phyloP scores from a whole-genome alignment of 2,113 vertebrate genomes.

The Malurus elegans region DNA sequence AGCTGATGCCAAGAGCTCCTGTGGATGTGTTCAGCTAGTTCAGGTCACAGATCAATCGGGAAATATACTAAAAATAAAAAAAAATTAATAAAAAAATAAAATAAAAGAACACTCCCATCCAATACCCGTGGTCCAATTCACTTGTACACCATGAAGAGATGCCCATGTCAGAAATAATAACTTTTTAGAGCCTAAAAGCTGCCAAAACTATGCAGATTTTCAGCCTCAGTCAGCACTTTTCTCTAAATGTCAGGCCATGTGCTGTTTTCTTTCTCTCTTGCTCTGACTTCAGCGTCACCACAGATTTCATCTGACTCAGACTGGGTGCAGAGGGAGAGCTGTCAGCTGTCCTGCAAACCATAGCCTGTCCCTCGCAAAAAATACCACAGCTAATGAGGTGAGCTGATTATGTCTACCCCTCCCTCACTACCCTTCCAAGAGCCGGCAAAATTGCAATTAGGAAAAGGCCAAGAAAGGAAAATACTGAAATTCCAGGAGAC shows the following conservation, averaged over 20 bases:
- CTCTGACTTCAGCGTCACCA: not conserved
- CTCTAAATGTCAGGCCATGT: not conserved
- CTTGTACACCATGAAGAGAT: not conserved
- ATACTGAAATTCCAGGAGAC: not conserved
- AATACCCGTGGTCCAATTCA: no score
- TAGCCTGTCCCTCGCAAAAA: not conserved
- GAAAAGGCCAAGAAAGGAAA: not conserved
- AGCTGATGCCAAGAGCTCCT: not conserved
- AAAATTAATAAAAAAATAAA: no score
- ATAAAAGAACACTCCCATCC: not conserved
- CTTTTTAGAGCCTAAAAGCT: not conserved
- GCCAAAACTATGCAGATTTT: not conserved
- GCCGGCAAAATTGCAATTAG: not conserved
- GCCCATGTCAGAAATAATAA: not conserved
- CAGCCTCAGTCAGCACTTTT: not conserved
- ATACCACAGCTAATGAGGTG: not conserved
- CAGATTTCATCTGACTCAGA: not conserved
- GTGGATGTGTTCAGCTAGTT: not conserved
- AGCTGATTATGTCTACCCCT: not conserved
- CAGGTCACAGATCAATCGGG: not conserved
- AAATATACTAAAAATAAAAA: not conserved
- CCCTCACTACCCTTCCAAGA: not conserved
- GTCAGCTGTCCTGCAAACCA: not conserved
- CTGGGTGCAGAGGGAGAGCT: not conserved
- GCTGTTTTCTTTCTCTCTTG: not conserved